phyloP scores from a whole-genome alignment of 30 jellyfish, hydroid and myxozoan genomes.

The Cassiopea xamachana region DNA sequence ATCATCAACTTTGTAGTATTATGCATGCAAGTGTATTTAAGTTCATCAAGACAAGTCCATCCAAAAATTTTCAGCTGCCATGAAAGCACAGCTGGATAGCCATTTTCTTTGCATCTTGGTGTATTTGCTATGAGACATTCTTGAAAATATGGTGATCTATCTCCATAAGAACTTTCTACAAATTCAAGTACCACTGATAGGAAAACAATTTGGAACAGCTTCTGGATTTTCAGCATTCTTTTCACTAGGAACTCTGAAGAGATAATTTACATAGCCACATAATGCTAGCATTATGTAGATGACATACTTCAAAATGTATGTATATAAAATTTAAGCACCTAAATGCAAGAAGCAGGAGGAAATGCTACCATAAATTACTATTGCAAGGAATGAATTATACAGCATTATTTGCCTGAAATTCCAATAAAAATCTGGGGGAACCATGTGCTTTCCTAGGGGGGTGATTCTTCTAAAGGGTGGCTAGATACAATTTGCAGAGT shows the following conservation, averaged over 20 bases:
- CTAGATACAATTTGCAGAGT: too few relatives aligned
- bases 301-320: too few relatives aligned
- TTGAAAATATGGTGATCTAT: constrained; percentile 12
- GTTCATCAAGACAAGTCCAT: constrained; percentile 71
- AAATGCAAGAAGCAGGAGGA: too few relatives aligned
- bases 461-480: too few relatives aligned
- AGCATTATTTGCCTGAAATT: too few relatives aligned
- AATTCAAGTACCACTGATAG: background rate
- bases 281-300: background rate
- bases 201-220: background rate
- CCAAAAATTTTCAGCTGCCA: constrained; percentile 57
- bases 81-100: constrained; percentile 62
- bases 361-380: too few relatives aligned
- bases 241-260: background rate
- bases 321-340: too few relatives aligned
- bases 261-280: background rate
- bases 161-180: constrained; percentile 62
- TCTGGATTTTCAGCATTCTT: background rate
- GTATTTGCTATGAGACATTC: constrained; percentile 15
- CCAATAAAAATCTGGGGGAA: too few relatives aligned
- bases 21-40: constrained; percentile 74
- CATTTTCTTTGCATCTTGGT: constrained; percentile 15
- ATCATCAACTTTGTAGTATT: constrained; percentile 23
- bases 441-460: too few relatives aligned
- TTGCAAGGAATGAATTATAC: too few relatives aligned